Base-by-base conservation (phyloP, 1,140 invertebrate species). In the Bombus huntii region DNA sequence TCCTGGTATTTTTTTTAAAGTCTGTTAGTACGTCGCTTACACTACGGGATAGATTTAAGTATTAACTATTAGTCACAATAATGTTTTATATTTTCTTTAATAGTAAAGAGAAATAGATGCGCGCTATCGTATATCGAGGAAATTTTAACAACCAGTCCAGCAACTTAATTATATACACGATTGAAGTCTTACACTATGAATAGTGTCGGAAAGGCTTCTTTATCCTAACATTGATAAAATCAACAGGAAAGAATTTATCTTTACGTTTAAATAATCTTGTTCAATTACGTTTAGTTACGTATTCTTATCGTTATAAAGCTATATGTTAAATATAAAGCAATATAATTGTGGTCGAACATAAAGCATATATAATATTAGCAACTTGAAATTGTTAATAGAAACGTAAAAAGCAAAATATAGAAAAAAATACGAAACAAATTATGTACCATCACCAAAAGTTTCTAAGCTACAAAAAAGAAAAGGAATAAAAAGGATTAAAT, bases 11-110 rank as follows among this genome's bases (percentile, higher is more conserved):
- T 53, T 22, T 47, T 80, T 88, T 82, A 84, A 87, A 92, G 91
- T 88, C 88, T 91, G 66, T 90, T 93, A 92, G 81, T 92, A 84
- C 39, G 44, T 91, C 91, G 90, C 87, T 93, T 85, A 79, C 89
- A 89, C 90, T 92, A 86, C 25, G 22, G 37, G 66, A 57, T 89
- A 72, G 68, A 85, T 79, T 81, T 89, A 87, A 79, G 59, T 59
- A 31, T 77, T 89, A 87, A 66, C 62, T 83, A 89, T 66, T 86
- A 83, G 31, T 84, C n/a, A 37, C 59, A 18, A 57, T 85, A 81
- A 81, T 81, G 28, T 42, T 72, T 73, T 72, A 72, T 59, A 89
- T 92, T 78, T 22, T 88, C 88, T 90, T 91, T 90, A 88, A 81
- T 81, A 81, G 90, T 90, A 90, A 86, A 90, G 83, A 82, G 80